A percentile compares a stretch with the other conserved stretches of the same genome.
phyloP scores from a whole-genome alignment of 2,113 vertebrate species.

The Solea solea region DNA sequence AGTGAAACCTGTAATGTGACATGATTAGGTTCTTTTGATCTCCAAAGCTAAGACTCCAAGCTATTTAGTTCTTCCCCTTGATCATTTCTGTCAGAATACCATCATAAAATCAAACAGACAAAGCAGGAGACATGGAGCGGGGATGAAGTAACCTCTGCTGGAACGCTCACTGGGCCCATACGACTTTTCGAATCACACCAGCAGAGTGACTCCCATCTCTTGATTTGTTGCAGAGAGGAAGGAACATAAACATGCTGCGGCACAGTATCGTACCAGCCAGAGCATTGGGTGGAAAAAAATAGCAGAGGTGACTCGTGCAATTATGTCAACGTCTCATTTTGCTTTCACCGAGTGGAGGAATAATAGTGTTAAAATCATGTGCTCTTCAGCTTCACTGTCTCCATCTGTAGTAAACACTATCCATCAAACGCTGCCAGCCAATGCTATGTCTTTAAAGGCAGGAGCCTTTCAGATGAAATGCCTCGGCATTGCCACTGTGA shows the following conservation, averaged over 20 bases:
- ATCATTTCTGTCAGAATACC: conserved; percentile 71
- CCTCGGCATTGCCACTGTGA: conserved; percentile 5
- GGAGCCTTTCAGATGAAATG: background rate
- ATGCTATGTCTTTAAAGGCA: background rate
- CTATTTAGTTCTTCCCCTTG: conserved; percentile 71
- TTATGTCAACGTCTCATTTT: conserved; percentile 42
- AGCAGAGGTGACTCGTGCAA: conserved; percentile 47
- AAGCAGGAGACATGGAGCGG: conserved; percentile 44
- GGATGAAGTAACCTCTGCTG: conserved; percentile 60
- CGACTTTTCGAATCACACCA: conserved; percentile 47
- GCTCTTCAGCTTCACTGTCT: background rate
- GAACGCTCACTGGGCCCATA: conserved; percentile 42
- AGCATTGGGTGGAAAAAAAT: conserved; percentile 45
- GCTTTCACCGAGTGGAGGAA: conserved; percentile 33
- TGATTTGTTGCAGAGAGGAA: conserved; percentile 38
- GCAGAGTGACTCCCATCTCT: conserved; percentile 17
- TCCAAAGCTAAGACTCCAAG: conserved; percentile 63
- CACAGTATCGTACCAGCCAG: conserved; percentile 20
- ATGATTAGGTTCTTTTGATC: conserved; percentile 77
- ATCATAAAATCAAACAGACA: conserved; percentile 64
- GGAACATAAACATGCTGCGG: conserved; percentile 20
- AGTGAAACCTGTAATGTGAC: conserved; percentile 75
- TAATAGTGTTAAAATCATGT: conserved; percentile 15
- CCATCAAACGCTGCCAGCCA: conserved; percentile 21
- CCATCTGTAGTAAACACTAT: conserved; percentile 27